A percentile compares a stretch with the other conserved stretches of the same genome.
Conservation (phyloP, 2,113 vertebrate genomes). For the Oxyruncus cristatus region DNA sequence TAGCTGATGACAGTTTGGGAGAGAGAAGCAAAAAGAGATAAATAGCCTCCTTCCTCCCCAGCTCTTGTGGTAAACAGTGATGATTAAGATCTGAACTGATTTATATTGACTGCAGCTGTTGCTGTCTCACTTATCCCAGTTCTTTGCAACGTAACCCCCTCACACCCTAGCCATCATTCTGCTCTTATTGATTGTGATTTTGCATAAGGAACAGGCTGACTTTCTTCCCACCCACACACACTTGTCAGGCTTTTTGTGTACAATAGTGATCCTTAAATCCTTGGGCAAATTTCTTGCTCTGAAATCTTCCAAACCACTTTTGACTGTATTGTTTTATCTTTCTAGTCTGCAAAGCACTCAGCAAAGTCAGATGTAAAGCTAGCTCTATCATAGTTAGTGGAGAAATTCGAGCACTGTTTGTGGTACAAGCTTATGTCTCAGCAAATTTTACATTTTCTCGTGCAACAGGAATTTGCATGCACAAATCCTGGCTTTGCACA, state of each 20-base stretch:
- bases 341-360: not conserved
- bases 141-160: not conserved
- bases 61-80: not conserved
- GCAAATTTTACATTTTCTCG: not conserved
- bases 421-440: not conserved
- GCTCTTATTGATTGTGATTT: not conserved
- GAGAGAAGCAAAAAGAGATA: not conserved
- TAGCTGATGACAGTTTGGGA: not conserved
- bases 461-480: not conserved
- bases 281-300: not conserved
- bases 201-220: not conserved
- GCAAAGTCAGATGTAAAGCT: not conserved
- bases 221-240: not conserved
- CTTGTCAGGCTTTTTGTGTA: not conserved
- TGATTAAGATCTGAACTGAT: slow-evolving; percentile 37
- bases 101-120: not conserved
- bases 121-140: not conserved
- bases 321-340: not conserved
- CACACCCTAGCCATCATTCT: not conserved
- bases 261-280: not conserved
- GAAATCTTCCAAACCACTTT: not conserved
- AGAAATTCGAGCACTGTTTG: not conserved
- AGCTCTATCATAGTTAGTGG: not conserved
- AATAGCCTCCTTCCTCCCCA: not conserved
- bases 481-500: not conserved